These are phyloP conservation scores for Boloria selene DNA, from an alignment of 2,888 invertebrate genomes.

Conservation along the genomic window DNA sequence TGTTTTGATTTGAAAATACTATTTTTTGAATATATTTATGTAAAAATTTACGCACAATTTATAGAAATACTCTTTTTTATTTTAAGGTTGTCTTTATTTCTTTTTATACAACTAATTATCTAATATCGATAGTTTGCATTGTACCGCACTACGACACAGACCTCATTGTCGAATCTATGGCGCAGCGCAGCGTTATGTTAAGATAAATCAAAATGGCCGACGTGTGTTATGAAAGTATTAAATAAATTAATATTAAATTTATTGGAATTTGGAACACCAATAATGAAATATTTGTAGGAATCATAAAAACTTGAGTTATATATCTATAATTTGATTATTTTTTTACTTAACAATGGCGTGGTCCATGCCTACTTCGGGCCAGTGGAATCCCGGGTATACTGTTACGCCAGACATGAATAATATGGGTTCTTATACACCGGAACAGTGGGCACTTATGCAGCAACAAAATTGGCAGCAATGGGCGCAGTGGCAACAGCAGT, in stretches of 20 bases:
- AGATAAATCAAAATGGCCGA: constrained; percentile 48
- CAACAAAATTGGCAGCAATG: constrained; percentile 89
- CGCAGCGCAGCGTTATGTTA: constrained; percentile 31
- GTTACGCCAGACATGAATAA: constrained; percentile 50
- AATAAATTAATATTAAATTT: constrained; percentile 7
- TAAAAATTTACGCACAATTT: too few relatives aligned
- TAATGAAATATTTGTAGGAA: neutral
- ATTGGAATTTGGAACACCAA: neutral
- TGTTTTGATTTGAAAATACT: too few relatives aligned
- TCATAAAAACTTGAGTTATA: neutral
- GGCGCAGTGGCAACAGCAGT: constrained; percentile 90
- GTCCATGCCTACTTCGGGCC: constrained; percentile 61
- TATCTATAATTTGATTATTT: neutral
- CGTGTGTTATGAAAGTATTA: constrained; percentile 28
- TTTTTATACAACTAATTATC: neutral
- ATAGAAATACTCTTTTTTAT: too few relatives aligned
- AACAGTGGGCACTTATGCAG: constrained; percentile 87
- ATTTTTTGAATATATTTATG: too few relatives aligned
- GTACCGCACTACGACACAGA: constrained; percentile 15
- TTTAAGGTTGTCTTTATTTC: too few relatives aligned
- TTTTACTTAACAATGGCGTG: constrained; percentile 62
- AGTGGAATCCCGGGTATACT: constrained; percentile 61
- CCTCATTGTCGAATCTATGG: constrained; percentile 26
- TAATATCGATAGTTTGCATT: constrained; percentile 20
- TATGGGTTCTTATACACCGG: constrained; percentile 80